Evolutionary conservation across 2,888 invertebrate species (phyloP), one percentile per base, ranked within the genome.

Genomic region (Unio delphinus): DNA sequence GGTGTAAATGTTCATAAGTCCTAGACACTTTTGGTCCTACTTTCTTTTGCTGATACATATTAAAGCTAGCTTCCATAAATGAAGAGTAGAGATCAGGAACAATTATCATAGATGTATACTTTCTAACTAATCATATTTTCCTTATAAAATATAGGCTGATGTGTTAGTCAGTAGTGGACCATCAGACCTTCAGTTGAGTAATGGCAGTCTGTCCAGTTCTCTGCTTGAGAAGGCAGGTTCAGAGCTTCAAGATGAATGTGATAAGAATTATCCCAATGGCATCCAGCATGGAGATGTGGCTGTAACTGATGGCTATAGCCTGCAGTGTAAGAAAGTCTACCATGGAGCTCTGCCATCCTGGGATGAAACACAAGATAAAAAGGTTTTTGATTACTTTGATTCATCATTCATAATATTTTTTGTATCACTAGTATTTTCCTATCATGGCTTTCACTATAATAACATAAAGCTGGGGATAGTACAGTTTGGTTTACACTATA

Each of bases 311-410:
- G 73, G 74, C 5, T 73, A 74, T 15, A 61, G 66, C 1, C 74
- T 80, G 1, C 57, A 67, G 15, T 74, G 76, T 67, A 62, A 57
- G 6, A 62, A 67, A 7, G 69, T 80, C 30, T 80, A 72, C 56
- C 80, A 80, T 66, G 75, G 76, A 5, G 57, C 69, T 20, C 58
- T 80, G 4, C 73, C 74, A 4, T 69, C 23, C 30, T 78, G 75
- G 73, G 66, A 74, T 28, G 67, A 70, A 64, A 60, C 63, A 23
- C 54, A 69, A 18, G 66, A 30, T 23, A 65, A 70, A 18, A 58
- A 58, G 58, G 26, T 23, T 61, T 26, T 61, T n/a, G 11, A 3
- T 61, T 20, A 61, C 3, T 11, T 61, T n/a, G n/a, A n/a, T 28
- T 3, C 8, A 23, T 26, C 62, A 15, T 28, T 17, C 34, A 18